Evolutionary conservation across 1,140 invertebrate genomes (phyloP), one percentile per base, ranked within the genome.

Genomic region (Cyclina sinensis): DNA sequence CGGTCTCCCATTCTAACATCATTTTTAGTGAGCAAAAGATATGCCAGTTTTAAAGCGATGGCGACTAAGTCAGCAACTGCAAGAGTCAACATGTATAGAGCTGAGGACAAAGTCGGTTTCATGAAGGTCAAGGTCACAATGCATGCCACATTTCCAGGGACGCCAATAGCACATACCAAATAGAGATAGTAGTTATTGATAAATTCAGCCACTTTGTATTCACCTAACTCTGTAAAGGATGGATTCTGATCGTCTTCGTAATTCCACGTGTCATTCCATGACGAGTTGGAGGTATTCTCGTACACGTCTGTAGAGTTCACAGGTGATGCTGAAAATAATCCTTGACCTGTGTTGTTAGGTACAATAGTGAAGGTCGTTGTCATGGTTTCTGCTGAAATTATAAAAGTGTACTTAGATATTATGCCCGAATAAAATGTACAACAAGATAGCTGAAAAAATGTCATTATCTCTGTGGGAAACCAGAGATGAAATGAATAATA

Each of bases 151-250:
- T 91, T 94, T 30, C 91, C 92, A 14, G 92, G 91, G 32, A 93
- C 85, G 30, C 93, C 93, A 21, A 94, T 79, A 0, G 84, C 90
- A 57, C 89, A 86, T 0, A 94, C 82, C 18, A 94, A 78, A 70
- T 90, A 92, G 12, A 94, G 88, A 73, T 93, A 94, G 54, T 94
- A 93, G 0, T 65, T 89, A 76, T 94, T 93, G 21, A 94, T 89
- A 51, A 73, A 73, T 11, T 90, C 59, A 4, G 91, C 91, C 4
- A 74, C 89, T 21, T 54, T 78, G n/a, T 78, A 91, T 62, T 92
- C 91, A 0, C 59, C 24, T 16, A 37, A 73, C 21, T 73, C 24
- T 39, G 39, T 43, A 21, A 73, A 73, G 21, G 32, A 73, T 5
- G 18, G 37, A 4, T 27, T 12, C 4, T 73, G 35, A 14, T 73